Base-by-base conservation (phyloP, 2,113 vertebrate genomes). In the Dasyornis broadbenti region DNA sequence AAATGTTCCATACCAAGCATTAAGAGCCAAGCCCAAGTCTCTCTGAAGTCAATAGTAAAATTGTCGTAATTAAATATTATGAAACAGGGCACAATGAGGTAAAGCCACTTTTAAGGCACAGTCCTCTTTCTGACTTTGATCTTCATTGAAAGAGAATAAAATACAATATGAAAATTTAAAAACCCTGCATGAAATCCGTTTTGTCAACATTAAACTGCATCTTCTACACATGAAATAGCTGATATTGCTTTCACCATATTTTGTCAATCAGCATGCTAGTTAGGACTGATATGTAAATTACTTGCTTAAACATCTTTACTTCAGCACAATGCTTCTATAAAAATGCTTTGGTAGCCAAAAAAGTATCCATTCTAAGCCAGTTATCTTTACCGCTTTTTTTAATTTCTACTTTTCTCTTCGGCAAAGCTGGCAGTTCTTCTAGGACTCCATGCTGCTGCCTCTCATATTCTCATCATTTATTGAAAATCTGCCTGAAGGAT, bases 401-500 rank as follows among this genome's bases (percentile, higher is more conserved):
- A 6, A 54, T 57, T 89, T 57, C 23, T 31, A 35, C 21, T 66
- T 86, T 59, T 45, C 28, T 76, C 54, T 83, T 63, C 59, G 71
- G 69, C 37, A 61, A 87, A 93, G 75, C 40, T 44, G 40, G 61
- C 39, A 81, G 37, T 56, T 90, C 75, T 90, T 83, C 56, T n/a
- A 81, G 52, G 54, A 80, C 15, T 68, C 30, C 83, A 45, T 50
- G 31, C n/a, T 89, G 50, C 39, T 94, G 53, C 35, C 39, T 85
- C 49, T 80, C 84, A 81, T 30, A 72, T 59, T 82, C 72, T 94
- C 63, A 87, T 93, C 14, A 82, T 85, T 96, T 94, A 90, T 88
- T 93, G 83, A 94, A 92, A 94, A 85, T 59, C 37, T 89, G 85
- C 79, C 79, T 84, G 76, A 84, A 96, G 89, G 63, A 52, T 82